Conservation (phyloP, 2,888 invertebrate species). For the Gymnosoma rotundatum region DNA sequence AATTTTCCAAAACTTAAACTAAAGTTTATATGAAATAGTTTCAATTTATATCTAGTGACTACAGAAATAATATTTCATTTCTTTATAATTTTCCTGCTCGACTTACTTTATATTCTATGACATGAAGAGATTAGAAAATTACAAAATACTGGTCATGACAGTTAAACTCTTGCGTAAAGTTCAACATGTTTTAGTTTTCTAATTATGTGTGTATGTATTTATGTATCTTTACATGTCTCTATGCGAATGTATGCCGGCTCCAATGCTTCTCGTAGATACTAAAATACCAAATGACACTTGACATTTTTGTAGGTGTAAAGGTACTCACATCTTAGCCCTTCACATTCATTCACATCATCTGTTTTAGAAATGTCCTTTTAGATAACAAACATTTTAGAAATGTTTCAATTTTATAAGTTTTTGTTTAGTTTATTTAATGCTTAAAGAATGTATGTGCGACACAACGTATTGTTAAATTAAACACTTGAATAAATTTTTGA, state of each 20-base stretch:
- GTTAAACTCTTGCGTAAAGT: conserved; percentile 45
- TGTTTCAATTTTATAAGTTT: conserved; percentile 18
- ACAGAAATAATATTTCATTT: no score
- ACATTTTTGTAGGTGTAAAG: conserved; percentile 64
- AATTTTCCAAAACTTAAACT: background rate
- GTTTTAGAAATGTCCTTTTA: conserved; percentile 50
- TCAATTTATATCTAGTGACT: background rate
- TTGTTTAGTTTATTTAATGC: conserved; percentile 48
- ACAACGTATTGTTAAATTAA: conserved; percentile 56
- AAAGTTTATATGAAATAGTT: background rate
- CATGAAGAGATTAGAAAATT: conserved; percentile 36
- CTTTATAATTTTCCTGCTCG: background rate
- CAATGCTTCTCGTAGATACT: background rate
- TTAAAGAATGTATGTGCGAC: conserved; percentile 25
- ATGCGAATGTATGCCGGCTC: no score
- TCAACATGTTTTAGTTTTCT: conserved; percentile 36
- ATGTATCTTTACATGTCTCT: no score
- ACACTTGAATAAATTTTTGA: conserved; percentile 50
- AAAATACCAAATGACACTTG: conserved; percentile 56
- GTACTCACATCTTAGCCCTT: conserved; percentile 31
- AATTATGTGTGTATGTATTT: background rate
- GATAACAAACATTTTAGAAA: conserved; percentile 51
- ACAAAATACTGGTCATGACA: conserved; percentile 56
- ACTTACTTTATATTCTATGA: background rate
- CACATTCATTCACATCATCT: conserved; percentile 34